Evolutionary conservation across 2,113 vertebrate genomes (phyloP).

Genomic region (Hippotragus niger): DNA sequence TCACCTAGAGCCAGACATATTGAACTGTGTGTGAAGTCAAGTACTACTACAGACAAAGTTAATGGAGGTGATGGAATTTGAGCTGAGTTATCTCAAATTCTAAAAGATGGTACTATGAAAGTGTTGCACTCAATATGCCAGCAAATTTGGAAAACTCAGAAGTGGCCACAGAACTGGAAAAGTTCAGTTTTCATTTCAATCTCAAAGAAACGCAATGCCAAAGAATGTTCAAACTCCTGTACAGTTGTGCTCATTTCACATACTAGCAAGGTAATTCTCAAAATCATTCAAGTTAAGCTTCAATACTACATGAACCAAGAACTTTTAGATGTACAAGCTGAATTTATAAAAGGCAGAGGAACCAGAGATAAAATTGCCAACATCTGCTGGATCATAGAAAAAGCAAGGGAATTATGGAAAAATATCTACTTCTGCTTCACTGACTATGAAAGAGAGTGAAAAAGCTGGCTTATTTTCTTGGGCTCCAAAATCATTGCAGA

Average conservation of each 20-base stretch:
- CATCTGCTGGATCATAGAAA: not conserved
- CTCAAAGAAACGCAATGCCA: not conserved
- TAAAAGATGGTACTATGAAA: not conserved
- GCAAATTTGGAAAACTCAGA: not conserved
- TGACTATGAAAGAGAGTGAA: not conserved
- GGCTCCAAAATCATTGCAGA: not conserved
- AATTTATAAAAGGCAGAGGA: not conserved
- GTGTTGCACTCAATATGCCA: not conserved
- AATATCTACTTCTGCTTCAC: not conserved
- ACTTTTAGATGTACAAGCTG: not conserved
- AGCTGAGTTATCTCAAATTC: not conserved
- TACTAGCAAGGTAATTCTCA: not conserved
- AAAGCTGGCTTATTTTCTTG: not conserved
- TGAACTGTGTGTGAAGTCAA: not conserved
- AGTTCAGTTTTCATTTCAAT: not conserved
- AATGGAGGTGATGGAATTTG: not conserved
- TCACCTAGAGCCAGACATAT: not conserved
- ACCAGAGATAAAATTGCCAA: not conserved
- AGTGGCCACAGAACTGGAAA: not conserved
- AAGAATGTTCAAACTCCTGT: not conserved
- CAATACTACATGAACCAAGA: not conserved
- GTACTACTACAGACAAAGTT: not conserved
- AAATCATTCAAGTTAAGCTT: not conserved
- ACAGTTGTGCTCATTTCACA: not conserved
- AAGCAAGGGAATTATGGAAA: not conserved